Evolutionary conservation across 2,888 invertebrate genomes (phyloP), one percentile per base, ranked within the genome.

Genomic region (Gymnocheta viridis): DNA sequence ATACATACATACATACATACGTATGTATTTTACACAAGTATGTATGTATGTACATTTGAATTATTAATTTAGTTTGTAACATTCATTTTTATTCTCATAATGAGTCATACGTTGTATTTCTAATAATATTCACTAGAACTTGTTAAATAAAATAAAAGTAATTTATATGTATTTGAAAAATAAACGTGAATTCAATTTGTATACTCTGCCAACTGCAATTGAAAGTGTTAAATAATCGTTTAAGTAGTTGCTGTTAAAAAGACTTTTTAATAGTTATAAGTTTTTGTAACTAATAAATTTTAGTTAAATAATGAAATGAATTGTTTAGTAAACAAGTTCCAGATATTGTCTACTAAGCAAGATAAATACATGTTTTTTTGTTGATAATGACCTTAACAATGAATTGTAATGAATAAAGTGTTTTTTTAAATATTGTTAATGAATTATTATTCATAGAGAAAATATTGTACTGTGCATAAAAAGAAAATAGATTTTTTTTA

Each of bases 331-430:
- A 22, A 27, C 35, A 49, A 24, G 29, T 12, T 6, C 6, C 32
- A 58, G 32, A 22, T 54, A 38, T 69, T 54, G 24, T 19, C 27
- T 29, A 69, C 17, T 60, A 47, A 47, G 24, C 47, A 44, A 22
- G 41, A 51, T 54, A 66, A 70, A 78, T 78, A 56, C 32, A 32
- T 32, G 7, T n/a, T n/a, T n/a, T 64, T 72, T 72, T 32, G 29
- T 10, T 32, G 49, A 51, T 51, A 80, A 67, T 51, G 66, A 72
- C 79, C 79, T 80, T 66, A 66, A 73, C 72, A 80, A 56, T 64
- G n/a, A n/a, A n/a, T n/a, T n/a, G 22, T 51, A 80, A 73, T 80
- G 49, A 49, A 62, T 51, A 56, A 51, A 56, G 19, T 66, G 10
- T 41, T 80, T n/a, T n/a, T n/a, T 29, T 60, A 80, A 51, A 73